phyloP scores from a whole-genome alignment of 37 sponge, comb jelly and placozoan species.

The Theonella swinhoei region DNA sequence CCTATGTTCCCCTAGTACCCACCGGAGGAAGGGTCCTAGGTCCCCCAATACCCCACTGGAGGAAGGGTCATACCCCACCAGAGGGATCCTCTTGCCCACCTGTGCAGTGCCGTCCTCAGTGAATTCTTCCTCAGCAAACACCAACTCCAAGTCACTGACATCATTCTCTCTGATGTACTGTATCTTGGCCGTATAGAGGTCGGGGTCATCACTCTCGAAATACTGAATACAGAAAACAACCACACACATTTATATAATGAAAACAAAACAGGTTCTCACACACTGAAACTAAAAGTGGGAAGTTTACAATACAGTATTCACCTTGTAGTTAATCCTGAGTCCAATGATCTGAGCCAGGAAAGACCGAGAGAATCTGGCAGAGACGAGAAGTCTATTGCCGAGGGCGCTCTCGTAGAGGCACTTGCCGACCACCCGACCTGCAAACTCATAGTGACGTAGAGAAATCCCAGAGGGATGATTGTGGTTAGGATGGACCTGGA shows the following conservation, averaged over 20 bases:
- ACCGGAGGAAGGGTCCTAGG: too few species aligned
- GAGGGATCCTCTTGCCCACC: too few species aligned
- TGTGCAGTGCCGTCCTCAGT: slow-evolving; percentile 20
- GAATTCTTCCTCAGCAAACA: slow-evolving; percentile 92
- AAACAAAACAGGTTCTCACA: not conserved
- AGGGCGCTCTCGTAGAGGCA: slow-evolving; percentile 88
- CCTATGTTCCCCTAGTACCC: too few species aligned
- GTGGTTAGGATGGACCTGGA: not conserved
- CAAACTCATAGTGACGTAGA: slow-evolving; percentile 76
- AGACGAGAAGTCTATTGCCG: slow-evolving; percentile 72
- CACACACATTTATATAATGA: not conserved
- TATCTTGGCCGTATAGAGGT: slow-evolving; percentile 80
- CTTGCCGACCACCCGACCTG: slow-evolving; percentile 89
- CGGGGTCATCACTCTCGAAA: slow-evolving; percentile 92
- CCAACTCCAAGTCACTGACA: slow-evolving; percentile 79
- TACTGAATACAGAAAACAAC: slow-evolving; percentile 37
- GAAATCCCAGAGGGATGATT: slow-evolving; percentile 31
- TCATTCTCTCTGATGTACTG: slow-evolving; percentile 87
- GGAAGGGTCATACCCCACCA: too few species aligned
- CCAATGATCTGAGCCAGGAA: slow-evolving; percentile 95
- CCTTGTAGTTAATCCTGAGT: slow-evolving; percentile 78
- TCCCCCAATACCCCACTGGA: too few species aligned
- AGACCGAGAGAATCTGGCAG: slow-evolving; percentile 88
- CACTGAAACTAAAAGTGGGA: not conserved
- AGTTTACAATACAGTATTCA: slow-evolving; percentile 2